phyloP scores from a whole-genome alignment of 30 jellyfish, hydroid and myxozoan genomes.

The Aurelia aurita complex sp. Pacific region DNA sequence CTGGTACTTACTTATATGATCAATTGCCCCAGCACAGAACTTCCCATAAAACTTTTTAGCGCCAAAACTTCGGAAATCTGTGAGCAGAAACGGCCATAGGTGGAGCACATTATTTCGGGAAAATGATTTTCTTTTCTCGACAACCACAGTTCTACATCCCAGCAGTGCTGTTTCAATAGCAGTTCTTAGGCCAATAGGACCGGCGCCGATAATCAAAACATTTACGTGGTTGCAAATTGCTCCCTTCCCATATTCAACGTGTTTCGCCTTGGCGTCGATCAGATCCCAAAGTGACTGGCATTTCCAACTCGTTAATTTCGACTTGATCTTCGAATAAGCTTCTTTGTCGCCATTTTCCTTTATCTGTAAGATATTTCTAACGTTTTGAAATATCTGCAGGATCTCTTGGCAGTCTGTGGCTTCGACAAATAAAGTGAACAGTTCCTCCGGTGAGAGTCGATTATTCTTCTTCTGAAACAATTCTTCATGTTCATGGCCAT shows the following conservation, averaged over 20 bases:
- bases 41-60: slow-evolving; percentile 95
- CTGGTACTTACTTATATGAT: slow-evolving; percentile 82
- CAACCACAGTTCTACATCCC: slow-evolving; percentile 88
- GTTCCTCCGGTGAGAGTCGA: slow-evolving; percentile 73
- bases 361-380: slow-evolving; percentile 39
- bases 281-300: slow-evolving; percentile 96
- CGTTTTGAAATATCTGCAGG: slow-evolving; percentile 44
- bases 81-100: slow-evolving; percentile 92
- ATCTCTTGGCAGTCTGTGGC: slow-evolving; percentile 73
- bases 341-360: slow-evolving; percentile 39
- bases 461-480: slow-evolving; percentile 13
- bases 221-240: slow-evolving; percentile 53
- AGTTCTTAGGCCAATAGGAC: slow-evolving; percentile 95
- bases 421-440: slow-evolving; percentile 67
- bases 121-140: slow-evolving; percentile 83
- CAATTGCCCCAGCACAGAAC: slow-evolving; percentile 96
- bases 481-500: slow-evolving; percentile 1
- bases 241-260: slow-evolving; percentile 84
- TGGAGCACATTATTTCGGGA: slow-evolving; percentile 88
- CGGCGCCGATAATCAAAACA: slow-evolving; percentile 87
- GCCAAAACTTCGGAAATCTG: slow-evolving; percentile 92
- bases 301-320: slow-evolving; percentile 85
- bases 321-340: slow-evolving; percentile 60
- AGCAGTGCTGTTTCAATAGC: slow-evolving; percentile 89
- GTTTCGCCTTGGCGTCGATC: slow-evolving; percentile 76